phyloP scores from a whole-genome alignment of 2,888 invertebrate species.

The Drosophila falleni region DNA sequence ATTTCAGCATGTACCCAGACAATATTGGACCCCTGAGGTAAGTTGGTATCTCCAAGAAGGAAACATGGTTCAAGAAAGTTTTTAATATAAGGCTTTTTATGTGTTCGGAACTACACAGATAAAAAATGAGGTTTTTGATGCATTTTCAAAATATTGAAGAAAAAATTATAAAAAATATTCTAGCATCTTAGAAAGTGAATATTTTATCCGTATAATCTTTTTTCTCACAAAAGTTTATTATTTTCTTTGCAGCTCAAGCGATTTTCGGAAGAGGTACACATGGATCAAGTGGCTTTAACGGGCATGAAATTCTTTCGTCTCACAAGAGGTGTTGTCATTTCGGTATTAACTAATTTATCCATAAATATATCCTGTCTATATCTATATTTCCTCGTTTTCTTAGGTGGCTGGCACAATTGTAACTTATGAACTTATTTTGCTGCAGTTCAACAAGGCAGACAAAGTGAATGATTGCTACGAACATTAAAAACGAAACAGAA shows the following conservation, averaged over 20 bases:
- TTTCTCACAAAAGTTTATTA: no score
- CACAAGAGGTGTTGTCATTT: conserved; percentile 83
- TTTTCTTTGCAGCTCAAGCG: conserved; percentile 78
- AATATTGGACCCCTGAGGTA: conserved; percentile 86
- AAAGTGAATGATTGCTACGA: conserved; percentile 74
- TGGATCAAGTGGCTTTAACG: conserved; percentile 83
- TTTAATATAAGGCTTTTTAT: no score
- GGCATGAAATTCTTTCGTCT: conserved; percentile 85
- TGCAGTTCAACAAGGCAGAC: conserved; percentile 86
- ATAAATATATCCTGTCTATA: neutral
- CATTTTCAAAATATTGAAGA: no score
- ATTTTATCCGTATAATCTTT: no score
- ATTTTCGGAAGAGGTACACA: conserved; percentile 83
- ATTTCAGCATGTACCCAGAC: conserved; percentile 85
- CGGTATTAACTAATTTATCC: conserved; percentile 59
- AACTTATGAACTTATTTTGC: conserved; percentile 87
- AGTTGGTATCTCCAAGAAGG: neutral
- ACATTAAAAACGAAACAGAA: conserved; percentile 18
- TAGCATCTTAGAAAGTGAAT: no score
- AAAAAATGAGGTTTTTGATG: no score
- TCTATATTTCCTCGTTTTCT: neutral
- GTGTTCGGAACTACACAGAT: no score
- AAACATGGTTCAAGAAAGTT: no score
- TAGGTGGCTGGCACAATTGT: conserved; percentile 88
- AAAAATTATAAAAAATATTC: no score